phyloP scores from a whole-genome alignment of 2,888 invertebrate species.

The Temnothorax ravouxi region DNA sequence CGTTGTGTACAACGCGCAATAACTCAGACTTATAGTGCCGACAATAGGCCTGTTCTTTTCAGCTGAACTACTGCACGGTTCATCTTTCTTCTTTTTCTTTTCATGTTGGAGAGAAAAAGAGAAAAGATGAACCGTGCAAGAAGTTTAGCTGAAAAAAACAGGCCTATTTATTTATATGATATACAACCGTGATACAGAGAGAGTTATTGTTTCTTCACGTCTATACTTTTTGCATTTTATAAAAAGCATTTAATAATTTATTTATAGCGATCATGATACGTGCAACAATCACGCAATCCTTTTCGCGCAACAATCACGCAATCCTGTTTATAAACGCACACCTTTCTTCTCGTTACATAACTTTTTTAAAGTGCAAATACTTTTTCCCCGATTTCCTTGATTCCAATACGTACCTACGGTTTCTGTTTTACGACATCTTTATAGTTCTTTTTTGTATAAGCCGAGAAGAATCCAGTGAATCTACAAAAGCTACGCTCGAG shows the following conservation, averaged over 20 bases:
- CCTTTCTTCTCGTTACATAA: background rate
- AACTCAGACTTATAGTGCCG: background rate
- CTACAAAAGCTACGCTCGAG: background rate
- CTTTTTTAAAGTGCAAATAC: background rate
- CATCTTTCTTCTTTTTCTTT: too few relatives aligned
- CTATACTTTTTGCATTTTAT: slow-evolving; percentile 1
- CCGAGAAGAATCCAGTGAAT: background rate
- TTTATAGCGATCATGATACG: background rate
- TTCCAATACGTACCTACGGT: background rate
- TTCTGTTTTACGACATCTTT: background rate
- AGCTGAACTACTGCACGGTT: too few relatives aligned
- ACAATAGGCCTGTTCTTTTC: too few relatives aligned
- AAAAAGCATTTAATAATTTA: slow-evolving; percentile 30
- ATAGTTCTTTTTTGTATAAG: background rate
- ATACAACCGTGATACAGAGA: background rate
- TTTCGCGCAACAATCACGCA: slow-evolving; percentile 10
- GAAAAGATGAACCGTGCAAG: too few relatives aligned
- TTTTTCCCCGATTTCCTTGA: background rate
- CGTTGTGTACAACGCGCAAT: background rate
- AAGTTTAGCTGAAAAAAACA: too few relatives aligned
- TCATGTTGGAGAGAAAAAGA: too few relatives aligned
- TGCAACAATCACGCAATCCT: slow-evolving; percentile 13
- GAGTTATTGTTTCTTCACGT: background rate
- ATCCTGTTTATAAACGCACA: background rate
- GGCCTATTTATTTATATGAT: background rate